Conservation (phyloP, 2,888 invertebrate genomes). For the Omphaloscelis lunosa region DNA sequence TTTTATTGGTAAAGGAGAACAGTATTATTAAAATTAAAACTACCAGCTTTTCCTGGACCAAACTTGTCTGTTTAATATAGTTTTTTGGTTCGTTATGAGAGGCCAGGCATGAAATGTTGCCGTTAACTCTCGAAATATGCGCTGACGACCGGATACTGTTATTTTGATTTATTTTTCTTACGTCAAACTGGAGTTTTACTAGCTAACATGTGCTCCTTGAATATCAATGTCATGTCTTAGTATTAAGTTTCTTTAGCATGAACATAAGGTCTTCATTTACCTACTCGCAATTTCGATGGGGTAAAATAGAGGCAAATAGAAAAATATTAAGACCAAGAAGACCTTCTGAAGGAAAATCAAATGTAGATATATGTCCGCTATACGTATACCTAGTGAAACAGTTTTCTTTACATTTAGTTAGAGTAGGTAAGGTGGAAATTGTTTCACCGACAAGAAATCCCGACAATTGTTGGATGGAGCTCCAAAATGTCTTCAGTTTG, state of each 20-base stretch:
- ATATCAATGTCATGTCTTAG: conserved; percentile 17
- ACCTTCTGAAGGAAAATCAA: neutral
- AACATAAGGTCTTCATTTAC: neutral
- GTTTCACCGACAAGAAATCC: neutral
- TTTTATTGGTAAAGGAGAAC: conserved; percentile 10
- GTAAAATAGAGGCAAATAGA: neutral
- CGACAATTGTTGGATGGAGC: neutral
- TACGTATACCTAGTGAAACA: neutral
- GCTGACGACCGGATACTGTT: conserved; percentile 45
- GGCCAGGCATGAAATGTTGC: conserved; percentile 41
- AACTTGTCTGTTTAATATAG: conserved; percentile 35
- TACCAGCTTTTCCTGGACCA: conserved; percentile 17
- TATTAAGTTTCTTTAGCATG: conserved; percentile 4
- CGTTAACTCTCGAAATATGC: conserved; percentile 55
- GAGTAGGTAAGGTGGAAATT: neutral
- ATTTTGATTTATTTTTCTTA: conserved; percentile 54
- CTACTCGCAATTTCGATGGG: neutral
- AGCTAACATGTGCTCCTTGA: conserved; percentile 15
- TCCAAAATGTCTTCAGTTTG: conserved; percentile 21
- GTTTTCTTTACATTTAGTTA: neutral
- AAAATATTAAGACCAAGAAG: conserved; percentile 4
- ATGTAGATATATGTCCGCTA: neutral
- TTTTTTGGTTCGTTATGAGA: conserved; percentile 46
- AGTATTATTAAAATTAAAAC: conserved; percentile 11
- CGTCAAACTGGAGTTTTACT: conserved; percentile 43